These are phyloP conservation scores for Mesoclemmys tuberculata DNA, from an alignment of 2,113 vertebrate species.

Conservation along the genomic window DNA sequence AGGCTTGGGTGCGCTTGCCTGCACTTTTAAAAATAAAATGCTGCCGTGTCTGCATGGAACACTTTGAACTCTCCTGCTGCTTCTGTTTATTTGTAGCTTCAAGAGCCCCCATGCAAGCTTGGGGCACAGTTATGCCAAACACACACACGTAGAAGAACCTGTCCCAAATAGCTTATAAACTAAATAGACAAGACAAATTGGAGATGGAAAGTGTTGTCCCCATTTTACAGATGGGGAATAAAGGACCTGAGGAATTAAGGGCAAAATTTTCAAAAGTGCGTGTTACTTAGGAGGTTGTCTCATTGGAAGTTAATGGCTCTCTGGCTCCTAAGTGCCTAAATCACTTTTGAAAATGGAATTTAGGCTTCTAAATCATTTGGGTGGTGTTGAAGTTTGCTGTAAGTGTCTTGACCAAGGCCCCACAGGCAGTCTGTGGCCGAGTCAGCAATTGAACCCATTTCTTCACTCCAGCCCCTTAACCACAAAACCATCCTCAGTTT, in stretches of 20 bases:
- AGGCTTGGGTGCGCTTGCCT: neutral
- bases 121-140: neutral
- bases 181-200: neutral
- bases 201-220: neutral
- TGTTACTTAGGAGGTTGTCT: neutral
- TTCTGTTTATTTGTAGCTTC: neutral
- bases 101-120: neutral
- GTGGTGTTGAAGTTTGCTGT: neutral
- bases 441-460: neutral
- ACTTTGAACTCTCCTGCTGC: neutral
- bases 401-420: neutral
- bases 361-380: neutral
- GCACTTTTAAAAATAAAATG: neutral
- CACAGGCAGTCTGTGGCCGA: accelerated
- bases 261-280: neutral
- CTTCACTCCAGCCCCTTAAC: neutral
- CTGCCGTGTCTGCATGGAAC: neutral
- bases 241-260: neutral
- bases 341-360: neutral
- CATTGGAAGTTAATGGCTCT: neutral
- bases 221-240: neutral
- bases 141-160: neutral
- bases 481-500: neutral
- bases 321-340: neutral
- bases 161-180: neutral